Conservation (phyloP, 2,888 invertebrate genomes). For the Drosophila buzzatii region DNA sequence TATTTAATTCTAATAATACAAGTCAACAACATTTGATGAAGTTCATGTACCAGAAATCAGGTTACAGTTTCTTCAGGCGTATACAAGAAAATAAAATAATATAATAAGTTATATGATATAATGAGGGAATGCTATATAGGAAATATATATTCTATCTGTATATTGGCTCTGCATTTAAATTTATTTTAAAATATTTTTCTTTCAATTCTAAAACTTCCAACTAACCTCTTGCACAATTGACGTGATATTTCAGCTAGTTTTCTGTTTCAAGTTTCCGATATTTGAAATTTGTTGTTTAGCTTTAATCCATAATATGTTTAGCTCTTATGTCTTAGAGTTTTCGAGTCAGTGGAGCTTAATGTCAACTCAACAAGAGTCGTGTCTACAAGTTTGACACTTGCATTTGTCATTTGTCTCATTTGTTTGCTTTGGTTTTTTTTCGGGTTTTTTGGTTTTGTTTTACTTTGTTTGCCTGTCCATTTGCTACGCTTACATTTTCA, state of each 20-base stretch:
- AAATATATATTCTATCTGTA: too few species aligned
- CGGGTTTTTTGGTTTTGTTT: slow-evolving; percentile 35
- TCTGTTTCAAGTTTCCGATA: background rate
- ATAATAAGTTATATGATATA: too few species aligned
- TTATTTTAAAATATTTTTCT: background rate
- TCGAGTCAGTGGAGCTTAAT: slow-evolving; percentile 59
- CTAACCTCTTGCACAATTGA: background rate
- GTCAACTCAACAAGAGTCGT: slow-evolving; percentile 51
- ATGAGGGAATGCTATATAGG: too few species aligned
- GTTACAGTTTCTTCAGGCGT: background rate
- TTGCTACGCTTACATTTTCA: slow-evolving; percentile 63
- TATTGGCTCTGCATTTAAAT: too few species aligned
- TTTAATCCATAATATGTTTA: slow-evolving; percentile 18
- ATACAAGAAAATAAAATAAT: too few species aligned
- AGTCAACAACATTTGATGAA: background rate
- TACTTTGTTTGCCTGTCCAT: slow-evolving; percentile 65
- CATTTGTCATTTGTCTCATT: slow-evolving; percentile 70
- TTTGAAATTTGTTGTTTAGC: slow-evolving; percentile 9
- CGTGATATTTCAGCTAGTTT: background rate
- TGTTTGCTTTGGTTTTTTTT: slow-evolving; percentile 42
- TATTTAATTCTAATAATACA: background rate
- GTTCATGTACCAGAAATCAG: background rate
- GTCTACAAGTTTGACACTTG: slow-evolving; percentile 69
- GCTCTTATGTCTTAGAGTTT: slow-evolving; percentile 33
- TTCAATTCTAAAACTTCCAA: background rate